Percentiles rank a stretch among this genome's conserved stretches.
phyloP scores from a whole-genome alignment of 2,797 vertebrate species.

The Lacerta agilis region DNA sequence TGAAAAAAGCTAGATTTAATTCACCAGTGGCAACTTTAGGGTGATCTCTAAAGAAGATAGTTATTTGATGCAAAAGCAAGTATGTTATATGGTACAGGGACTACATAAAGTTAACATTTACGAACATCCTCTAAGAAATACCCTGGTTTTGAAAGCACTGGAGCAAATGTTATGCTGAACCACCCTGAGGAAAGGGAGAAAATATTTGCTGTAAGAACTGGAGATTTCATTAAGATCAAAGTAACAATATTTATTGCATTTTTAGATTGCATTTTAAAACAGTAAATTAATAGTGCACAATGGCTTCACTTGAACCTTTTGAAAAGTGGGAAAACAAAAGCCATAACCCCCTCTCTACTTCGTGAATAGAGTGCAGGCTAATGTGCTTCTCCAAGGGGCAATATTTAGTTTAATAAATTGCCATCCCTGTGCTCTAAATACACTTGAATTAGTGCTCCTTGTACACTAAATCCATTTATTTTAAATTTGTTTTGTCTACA shows the following conservation, averaged over 20 bases:
- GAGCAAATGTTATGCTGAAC: conserved; percentile 67
- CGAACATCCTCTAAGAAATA: conserved; percentile 48
- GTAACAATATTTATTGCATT: conserved; percentile 77
- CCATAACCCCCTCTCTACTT: conserved; percentile 46
- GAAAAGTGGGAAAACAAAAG: conserved; percentile 61
- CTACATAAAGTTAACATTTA: conserved; percentile 29
- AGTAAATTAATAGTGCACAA: conserved; percentile 68
- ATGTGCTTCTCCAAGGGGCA: conserved; percentile 72
- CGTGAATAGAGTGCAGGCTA: conserved; percentile 71
- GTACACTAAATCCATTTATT: conserved; percentile 83
- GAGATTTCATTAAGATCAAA: conserved; percentile 73
- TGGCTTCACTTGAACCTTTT: conserved; percentile 67
- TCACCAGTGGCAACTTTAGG: conserved; percentile 42
- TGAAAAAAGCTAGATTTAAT: conserved; percentile 40
- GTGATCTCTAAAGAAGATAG: conserved; percentile 42
- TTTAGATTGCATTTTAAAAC: conserved; percentile 76
- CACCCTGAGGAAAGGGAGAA: conserved; percentile 55
- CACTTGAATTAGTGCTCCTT: conserved; percentile 77
- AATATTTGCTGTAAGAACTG: conserved; percentile 67
- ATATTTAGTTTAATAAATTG: conserved; percentile 71
- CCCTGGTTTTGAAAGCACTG: conserved; percentile 47
- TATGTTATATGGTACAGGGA: conserved; percentile 39
- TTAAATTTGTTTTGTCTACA: conserved; percentile 90
- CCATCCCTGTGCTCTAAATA: conserved; percentile 79
- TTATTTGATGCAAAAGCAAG: conserved; percentile 53